Evolutionary conservation across 1,140 invertebrate genomes (phyloP).

Genomic region (Globodera rostochiensis): DNA sequence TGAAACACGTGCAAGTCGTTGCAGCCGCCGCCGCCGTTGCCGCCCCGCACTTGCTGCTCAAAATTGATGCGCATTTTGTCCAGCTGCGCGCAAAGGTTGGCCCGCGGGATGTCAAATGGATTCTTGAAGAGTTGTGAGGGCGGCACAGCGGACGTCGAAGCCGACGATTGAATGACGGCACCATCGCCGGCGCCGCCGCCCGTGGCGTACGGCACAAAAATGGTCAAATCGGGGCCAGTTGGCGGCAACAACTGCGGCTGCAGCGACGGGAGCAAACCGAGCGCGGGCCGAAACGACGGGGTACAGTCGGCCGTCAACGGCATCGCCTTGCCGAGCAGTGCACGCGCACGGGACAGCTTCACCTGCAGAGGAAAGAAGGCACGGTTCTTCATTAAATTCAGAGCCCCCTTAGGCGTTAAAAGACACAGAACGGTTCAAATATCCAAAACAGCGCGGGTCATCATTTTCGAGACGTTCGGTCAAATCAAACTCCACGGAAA

Average conservation of each 20-base stretch:
- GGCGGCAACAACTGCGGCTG: slow-evolving; percentile 11
- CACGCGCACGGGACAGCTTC: slow-evolving; percentile 26
- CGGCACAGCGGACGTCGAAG: slow-evolving; percentile 13
- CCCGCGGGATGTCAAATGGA: slow-evolving; percentile 89
- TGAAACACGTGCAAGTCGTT: slow-evolving; percentile 66
- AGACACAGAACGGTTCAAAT: too few relatives aligned
- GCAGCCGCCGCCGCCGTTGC: slow-evolving; percentile 70
- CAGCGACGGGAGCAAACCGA: neutral
- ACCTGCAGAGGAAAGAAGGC: slow-evolving; percentile 7
- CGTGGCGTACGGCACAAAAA: slow-evolving; percentile 8
- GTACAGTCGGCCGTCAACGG: slow-evolving; percentile 7
- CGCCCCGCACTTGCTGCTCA: slow-evolving; percentile 78
- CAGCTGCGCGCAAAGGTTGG: slow-evolving; percentile 86
- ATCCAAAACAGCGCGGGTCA: too few relatives aligned
- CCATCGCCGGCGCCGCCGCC: neutral
- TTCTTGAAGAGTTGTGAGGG: slow-evolving; percentile 80
- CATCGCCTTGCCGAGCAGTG: slow-evolving; percentile 13
- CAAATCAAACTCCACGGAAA: too few relatives aligned
- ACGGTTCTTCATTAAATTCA: too few relatives aligned
- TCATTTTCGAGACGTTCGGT: too few relatives aligned
- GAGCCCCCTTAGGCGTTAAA: neutral
- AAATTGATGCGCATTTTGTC: slow-evolving; percentile 91
- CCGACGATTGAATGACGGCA: neutral
- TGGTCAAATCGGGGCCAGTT: neutral
- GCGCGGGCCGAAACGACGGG: slow-evolving; percentile 26